Evolutionary conservation across 2,888 invertebrate genomes (phyloP), one percentile per base, ranked within the genome.

Genomic region (Sthenelais limicola): DNA sequence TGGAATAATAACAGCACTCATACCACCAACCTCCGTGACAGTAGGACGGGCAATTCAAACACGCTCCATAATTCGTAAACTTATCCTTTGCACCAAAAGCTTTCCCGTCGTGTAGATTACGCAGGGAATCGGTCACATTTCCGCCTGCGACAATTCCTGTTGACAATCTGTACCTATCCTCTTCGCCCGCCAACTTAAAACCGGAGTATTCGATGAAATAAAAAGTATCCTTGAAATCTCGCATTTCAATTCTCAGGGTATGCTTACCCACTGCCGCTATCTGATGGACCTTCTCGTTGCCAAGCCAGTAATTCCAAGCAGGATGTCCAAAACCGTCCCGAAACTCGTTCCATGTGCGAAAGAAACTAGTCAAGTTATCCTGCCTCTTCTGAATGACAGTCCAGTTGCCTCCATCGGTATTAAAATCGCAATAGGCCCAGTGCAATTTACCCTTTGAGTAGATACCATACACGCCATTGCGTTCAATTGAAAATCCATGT

Each of bases 21-120:
- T 62, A 62, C 62, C 62, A 62, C 62, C 62, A 62, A 15, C 24
- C 62, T 24, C 62, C 62, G 26, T 62, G 21, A 24, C 62, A 62
- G 24, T 38, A 24, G 18, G 1, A 12, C n/a, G 62, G 62, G 38
- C 62, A 62, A 24, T 62, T 28, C 15, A 62, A 26, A 28, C 62
- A 62, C 4, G 33, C 7, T 1, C 38, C 35, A 21, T 62, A 62
- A 28, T 62, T 62, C 4, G 24, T 24, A 21, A 38, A 38, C 15
- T 38, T 33, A 26, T 62, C 62, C 38, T 62, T 38, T 5, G 62
- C 26, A 15, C 62, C 43, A 28, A 62, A 62, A 1, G 12, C 28
- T 26, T 62, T 62, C 38, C 62, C 38, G 26, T 62, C 1, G 26
- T 62, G 62, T 7, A 35, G n/a, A 21, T 4, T 1, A n/a, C 1